Conservation (phyloP, 2,113 vertebrate species). For the Acinonyx jubatus region DNA sequence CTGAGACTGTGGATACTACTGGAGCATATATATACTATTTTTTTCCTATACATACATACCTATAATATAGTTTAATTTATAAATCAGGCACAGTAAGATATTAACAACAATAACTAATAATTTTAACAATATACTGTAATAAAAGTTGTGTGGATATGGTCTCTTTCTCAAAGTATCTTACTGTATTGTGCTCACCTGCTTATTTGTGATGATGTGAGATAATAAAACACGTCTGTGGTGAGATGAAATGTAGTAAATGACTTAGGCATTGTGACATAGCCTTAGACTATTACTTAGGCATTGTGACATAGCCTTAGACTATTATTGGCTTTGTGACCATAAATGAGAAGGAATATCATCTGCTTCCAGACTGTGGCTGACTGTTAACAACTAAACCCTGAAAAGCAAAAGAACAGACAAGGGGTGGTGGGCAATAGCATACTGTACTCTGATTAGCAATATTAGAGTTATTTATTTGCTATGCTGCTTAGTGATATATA, state of each 20-base stretch:
- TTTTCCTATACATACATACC: not conserved
- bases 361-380: not conserved
- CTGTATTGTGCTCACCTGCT: not conserved
- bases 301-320: not conserved
- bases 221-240: not conserved
- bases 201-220: not conserved
- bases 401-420: not conserved
- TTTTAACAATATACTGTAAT: not conserved
- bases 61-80: not conserved
- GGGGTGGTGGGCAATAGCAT: not conserved
- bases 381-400: not conserved
- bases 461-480: not conserved
- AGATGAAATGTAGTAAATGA: not conserved
- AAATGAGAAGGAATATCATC: not conserved
- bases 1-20: not conserved
- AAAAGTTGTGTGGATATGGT: not conserved
- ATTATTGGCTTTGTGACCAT: not conserved
- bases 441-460: not conserved
- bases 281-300: not conserved
- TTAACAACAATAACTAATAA: not conserved
- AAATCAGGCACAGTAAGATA: not conserved
- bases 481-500: not conserved
- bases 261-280: not conserved
- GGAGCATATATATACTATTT: not conserved
- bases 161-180: not conserved